phyloP scores from a whole-genome alignment of 2,797 vertebrate genomes.

The Macropodus opercularis region DNA sequence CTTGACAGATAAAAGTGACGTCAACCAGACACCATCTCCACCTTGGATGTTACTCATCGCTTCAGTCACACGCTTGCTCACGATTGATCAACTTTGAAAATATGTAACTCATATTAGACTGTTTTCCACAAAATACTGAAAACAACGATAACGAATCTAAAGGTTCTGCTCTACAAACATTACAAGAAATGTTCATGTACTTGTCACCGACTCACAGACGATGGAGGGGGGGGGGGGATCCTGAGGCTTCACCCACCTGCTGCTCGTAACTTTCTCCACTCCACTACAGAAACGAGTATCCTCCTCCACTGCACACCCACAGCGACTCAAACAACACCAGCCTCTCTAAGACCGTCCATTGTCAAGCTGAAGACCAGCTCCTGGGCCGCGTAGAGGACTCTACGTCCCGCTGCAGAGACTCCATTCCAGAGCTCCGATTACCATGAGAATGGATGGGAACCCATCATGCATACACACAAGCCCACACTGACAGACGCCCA shows the following conservation, averaged over 20 bases:
- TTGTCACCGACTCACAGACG: no score
- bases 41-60: no score
- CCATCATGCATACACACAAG: slow-evolving; percentile 72
- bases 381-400: slow-evolving; percentile 47
- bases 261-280: slow-evolving; percentile 57
- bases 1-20: slow-evolving; percentile 22
- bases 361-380: slow-evolving; percentile 62
- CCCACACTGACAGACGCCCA: slow-evolving; percentile 26
- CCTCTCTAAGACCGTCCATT: slow-evolving; percentile 63
- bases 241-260: slow-evolving; percentile 70
- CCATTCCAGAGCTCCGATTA: slow-evolving; percentile 76
- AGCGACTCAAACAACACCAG: slow-evolving; percentile 36
- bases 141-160: no score
- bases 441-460: slow-evolving; percentile 84
- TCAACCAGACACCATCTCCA: slow-evolving; percentile 2
- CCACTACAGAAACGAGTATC: slow-evolving; percentile 46
- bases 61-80: no score
- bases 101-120: no score
- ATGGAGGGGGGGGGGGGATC: no score
- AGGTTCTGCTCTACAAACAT: background rate
- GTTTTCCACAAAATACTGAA: no score
- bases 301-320: slow-evolving; percentile 13
- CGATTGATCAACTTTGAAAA: no score
- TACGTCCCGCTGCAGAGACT: slow-evolving; percentile 51
- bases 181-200: no score